These are phyloP conservation scores for Hybognathus amarus DNA, from an alignment of 2,797 vertebrate genomes.

Conservation along the genomic window DNA sequence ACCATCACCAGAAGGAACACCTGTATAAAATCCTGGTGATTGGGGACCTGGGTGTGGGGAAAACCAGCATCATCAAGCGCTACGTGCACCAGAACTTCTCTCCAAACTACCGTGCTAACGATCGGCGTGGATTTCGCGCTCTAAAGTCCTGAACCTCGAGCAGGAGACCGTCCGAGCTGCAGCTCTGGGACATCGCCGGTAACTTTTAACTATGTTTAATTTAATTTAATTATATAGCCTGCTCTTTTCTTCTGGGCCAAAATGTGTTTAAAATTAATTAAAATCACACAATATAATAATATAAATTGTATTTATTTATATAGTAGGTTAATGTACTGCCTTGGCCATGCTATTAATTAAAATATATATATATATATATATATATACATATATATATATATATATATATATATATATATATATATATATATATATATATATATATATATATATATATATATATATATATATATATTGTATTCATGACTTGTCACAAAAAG, in stretches of 20 bases:
- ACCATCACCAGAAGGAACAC: slow-evolving; percentile 83
- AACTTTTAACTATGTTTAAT: background rate
- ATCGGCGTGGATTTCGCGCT: slow-evolving; percentile 95
- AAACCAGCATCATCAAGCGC: slow-evolving; percentile 95
- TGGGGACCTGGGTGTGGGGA: slow-evolving; percentile 94
- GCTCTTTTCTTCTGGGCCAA: background rate
- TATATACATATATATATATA: too few species aligned
- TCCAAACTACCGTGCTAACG: slow-evolving; percentile 89
- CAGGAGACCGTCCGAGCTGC: slow-evolving; percentile 88
- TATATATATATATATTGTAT: too few species aligned
- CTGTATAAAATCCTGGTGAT: slow-evolving; percentile 97
- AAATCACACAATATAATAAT: background rate
- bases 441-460: too few species aligned
- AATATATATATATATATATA: too few species aligned
- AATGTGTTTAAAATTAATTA: background rate
- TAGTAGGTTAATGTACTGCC: background rate
- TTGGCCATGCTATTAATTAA: background rate
- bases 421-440: too few species aligned
- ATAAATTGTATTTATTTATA: background rate
- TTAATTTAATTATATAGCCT: background rate
- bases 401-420: too few species aligned
- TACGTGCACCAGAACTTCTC: slow-evolving; percentile 97
- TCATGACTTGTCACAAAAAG: background rate
- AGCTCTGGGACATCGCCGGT: slow-evolving; percentile 98
- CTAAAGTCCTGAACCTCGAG: slow-evolving; percentile 93